Conservation (phyloP, 1,140 invertebrate genomes). For the Rhizoglyphus robini region DNA sequence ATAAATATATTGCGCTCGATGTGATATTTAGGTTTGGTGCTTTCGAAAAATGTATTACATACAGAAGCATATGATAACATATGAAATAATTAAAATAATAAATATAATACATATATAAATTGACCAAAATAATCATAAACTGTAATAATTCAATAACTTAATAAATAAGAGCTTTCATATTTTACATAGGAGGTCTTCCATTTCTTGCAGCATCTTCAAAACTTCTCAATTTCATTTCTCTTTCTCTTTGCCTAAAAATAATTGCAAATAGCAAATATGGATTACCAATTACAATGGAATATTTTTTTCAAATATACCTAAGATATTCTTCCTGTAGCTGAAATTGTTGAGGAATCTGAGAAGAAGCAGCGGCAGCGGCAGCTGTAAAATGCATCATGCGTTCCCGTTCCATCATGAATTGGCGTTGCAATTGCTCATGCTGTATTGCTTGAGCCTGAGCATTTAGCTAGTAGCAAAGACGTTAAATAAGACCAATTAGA, state of each 20-base stretch:
- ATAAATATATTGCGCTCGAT: no score
- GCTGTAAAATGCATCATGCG: constrained; percentile 42
- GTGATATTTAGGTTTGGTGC: no score
- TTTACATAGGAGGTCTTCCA: constrained; percentile 34
- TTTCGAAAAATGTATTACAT: no score
- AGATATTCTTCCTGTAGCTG: constrained; percentile 64
- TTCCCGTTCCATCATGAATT: constrained; percentile 60
- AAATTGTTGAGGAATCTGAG: constrained; percentile 39
- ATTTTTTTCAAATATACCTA: constrained; percentile 37
- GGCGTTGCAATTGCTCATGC: constrained; percentile 69
- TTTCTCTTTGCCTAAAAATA: constrained; percentile 52
- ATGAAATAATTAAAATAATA: no score
- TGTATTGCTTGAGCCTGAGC: constrained; percentile 46
- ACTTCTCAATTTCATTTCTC: constrained; percentile 65
- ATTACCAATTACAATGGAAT: background rate
- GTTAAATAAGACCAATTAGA: background rate
- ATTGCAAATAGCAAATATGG: constrained; percentile 39
- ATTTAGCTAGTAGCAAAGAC: background rate
- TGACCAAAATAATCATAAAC: no score
- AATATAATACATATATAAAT: no score
- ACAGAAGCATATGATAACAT: no score
- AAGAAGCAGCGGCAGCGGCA: constrained; percentile 5
- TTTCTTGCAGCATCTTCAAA: constrained; percentile 68
- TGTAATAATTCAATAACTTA: no score
- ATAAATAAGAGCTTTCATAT: no score